Conservation (phyloP, 1,140 invertebrate species). For the Temnothorax curvispinosus region DNA sequence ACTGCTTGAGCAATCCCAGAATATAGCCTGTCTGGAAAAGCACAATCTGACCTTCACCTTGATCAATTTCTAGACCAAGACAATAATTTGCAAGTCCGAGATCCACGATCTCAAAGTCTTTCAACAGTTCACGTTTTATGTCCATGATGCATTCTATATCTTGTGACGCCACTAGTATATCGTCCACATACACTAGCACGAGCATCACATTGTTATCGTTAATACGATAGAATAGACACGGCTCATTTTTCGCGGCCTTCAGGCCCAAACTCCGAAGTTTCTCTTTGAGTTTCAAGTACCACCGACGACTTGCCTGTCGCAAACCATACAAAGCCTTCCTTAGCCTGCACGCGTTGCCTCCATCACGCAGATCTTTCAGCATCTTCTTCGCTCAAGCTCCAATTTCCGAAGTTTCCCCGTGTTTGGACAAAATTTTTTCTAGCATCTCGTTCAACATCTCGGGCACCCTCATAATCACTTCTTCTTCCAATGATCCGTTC, state of each 20-base stretch:
- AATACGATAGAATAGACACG: not conserved
- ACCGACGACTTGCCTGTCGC: not conserved
- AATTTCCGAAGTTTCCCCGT: not conserved
- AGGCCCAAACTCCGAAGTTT: not conserved
- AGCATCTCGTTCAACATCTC: not conserved
- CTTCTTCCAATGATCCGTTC: too few relatives aligned
- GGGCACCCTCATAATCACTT: too few relatives aligned
- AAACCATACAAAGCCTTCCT: not conserved
- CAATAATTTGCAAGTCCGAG: not conserved
- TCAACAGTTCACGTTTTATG: not conserved
- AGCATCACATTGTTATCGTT: not conserved
- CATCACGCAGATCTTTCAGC: not conserved
- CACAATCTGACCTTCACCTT: not conserved
- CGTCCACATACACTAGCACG: not conserved
- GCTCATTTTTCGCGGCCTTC: not conserved
- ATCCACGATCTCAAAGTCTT: not conserved
- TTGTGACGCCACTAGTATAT: not conserved
- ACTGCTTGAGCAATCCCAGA: not conserved
- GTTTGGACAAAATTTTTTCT: not conserved
- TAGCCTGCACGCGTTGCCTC: not conserved
- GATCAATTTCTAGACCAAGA: not conserved
- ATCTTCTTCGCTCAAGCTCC: not conserved
- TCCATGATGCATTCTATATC: not conserved
- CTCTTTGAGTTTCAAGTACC: not conserved
- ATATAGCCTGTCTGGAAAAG: not conserved